Conservation (phyloP, 2,888 invertebrate species). For the Eupithecia inturbata region DNA sequence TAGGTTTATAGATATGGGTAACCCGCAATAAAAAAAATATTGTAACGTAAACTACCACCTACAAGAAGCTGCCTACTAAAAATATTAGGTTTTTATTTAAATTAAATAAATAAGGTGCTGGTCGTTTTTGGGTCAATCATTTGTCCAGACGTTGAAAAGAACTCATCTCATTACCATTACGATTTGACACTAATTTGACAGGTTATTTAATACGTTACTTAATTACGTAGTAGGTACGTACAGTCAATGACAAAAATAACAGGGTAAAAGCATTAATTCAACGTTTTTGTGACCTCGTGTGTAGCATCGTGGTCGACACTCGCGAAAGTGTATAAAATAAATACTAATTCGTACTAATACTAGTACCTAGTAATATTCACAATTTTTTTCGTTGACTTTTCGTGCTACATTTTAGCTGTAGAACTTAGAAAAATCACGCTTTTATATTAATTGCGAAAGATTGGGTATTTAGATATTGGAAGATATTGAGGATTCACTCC, state of each 20-base stretch:
- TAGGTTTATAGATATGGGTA: too few species aligned
- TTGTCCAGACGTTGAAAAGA: background rate
- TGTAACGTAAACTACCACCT: too few species aligned
- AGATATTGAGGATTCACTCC: too few species aligned
- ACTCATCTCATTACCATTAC: constrained; percentile 19
- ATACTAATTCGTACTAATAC: too few species aligned
- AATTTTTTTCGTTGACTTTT: background rate
- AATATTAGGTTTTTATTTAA: too few species aligned
- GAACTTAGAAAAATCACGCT: background rate
- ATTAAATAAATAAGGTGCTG: background rate
- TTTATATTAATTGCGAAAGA: background rate
- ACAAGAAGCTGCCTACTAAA: too few species aligned
- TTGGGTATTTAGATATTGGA: too few species aligned
- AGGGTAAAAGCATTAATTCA: background rate
- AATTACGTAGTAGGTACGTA: background rate
- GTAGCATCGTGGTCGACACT: background rate
- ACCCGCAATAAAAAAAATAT: too few species aligned
- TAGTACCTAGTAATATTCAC: too few species aligned
- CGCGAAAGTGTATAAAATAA: too few species aligned
- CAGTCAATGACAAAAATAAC: constrained; percentile 1
- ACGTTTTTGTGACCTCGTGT: background rate
- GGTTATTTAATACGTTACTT: constrained; percentile 3
- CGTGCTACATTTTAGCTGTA: background rate
- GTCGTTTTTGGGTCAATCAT: background rate
- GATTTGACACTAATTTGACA: constrained; percentile 36